Evolutionary conservation across 2,113 vertebrate species (phyloP).

Genomic region (Aramus guarauna): DNA sequence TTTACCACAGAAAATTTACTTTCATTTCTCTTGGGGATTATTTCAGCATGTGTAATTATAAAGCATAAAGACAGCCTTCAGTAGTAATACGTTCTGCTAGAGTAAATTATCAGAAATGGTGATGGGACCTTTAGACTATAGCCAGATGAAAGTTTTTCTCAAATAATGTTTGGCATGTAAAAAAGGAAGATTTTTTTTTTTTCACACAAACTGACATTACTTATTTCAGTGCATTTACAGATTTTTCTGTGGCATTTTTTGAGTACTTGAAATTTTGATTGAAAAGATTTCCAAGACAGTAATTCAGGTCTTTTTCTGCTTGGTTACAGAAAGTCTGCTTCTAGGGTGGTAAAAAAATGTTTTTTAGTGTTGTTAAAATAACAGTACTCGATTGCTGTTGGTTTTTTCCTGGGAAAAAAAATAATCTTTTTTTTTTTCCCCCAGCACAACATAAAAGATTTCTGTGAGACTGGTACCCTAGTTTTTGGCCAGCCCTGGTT

Average conservation of each 20-base stretch:
- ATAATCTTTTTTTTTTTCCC: not conserved
- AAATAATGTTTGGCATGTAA: not conserved
- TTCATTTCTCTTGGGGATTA: not conserved
- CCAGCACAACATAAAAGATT: not conserved
- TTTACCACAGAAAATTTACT: not conserved
- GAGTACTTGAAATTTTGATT: not conserved
- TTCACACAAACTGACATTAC: not conserved
- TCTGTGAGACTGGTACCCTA: not conserved
- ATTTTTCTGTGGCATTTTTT: not conserved
- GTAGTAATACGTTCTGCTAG: not conserved
- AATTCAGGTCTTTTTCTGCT: not conserved
- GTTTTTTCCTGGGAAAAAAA: not conserved
- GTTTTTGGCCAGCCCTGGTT: not conserved
- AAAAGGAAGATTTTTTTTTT: not conserved
- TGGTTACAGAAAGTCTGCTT: not conserved
- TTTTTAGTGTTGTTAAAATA: not conserved
- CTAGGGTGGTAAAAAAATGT: not conserved
- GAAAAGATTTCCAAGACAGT: not conserved
- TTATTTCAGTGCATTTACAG: not conserved
- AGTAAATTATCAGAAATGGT: not conserved
- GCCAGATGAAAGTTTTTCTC: not conserved
- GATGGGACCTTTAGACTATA: not conserved
- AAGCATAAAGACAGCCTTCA: not conserved
- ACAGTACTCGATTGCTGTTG: not conserved
- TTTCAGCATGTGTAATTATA: not conserved